Base-by-base conservation (phyloP, 1,140 invertebrate genomes). In the Phymorhynchus buccinoides region DNA sequence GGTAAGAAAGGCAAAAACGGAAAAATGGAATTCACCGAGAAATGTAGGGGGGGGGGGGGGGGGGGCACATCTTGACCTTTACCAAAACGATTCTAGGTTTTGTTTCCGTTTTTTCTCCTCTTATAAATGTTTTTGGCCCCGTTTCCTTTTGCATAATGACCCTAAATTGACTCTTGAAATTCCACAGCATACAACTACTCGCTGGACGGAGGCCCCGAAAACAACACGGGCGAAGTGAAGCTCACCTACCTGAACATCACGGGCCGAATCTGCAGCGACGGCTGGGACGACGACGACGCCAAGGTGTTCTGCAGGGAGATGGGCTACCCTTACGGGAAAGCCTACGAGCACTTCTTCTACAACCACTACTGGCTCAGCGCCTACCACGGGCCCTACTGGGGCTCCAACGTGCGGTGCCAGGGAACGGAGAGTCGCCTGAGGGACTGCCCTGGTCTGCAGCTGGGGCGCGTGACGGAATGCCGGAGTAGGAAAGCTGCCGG, bases 281-380 rank as follows among this genome's bases (percentile, higher is more conserved):
- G 85, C n/a, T 92, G 91, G 91, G 89, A 89, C 80, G 90, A 92
- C 82, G 85, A 80, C n/a, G 91, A 92, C 79, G 91, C 91, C 9
- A 82, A 83, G 14, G 90, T 92, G 0, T 87, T 89, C 44, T 92
- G 91, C 86, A 84, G 84, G 52, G 85, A 79, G 7, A 71, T 84
- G 30, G 82, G 80, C 3, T 91, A 88, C 83, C 66, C 71, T 27
- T 80, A 83, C 71, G 91, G 91, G 32, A 84, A 91, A 35, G 91
- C 91, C 0, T 91, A 90, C 82, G 85, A 73, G 41, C 88, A 91
- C 81, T 90, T 48, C 87, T 66, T 88, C 86, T 79, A 71, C 88
- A 32, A 75, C 84, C 22, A 78, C 84, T 30, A 85, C 84, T 66
- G 84, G 71, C 83, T 56, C 78, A 66, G 81, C 85, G 42, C 52